Evolutionary conservation across 2,888 invertebrate genomes (phyloP).

Genomic region (Eubasilissa splendida): DNA sequence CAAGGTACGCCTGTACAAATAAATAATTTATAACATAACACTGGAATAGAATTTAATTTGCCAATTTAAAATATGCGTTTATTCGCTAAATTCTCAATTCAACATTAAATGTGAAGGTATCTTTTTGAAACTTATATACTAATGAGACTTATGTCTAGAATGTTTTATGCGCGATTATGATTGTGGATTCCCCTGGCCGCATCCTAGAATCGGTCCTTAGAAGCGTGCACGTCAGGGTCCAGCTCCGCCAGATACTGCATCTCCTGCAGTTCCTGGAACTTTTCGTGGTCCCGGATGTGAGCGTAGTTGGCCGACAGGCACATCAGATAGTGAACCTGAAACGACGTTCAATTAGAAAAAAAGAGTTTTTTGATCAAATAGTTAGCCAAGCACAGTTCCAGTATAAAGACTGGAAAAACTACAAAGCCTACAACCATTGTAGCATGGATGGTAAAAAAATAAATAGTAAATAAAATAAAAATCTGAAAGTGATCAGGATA

Average conservation of each 20-base stretch:
- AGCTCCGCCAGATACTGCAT: conserved; percentile 87
- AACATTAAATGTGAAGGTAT: no score
- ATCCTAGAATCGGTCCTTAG: conserved; percentile 92
- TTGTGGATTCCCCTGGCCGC: conserved; percentile 54
- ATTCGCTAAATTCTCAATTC: no score
- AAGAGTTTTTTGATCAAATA: no score
- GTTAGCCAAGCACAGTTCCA: no score
- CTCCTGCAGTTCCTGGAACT: conserved; percentile 93
- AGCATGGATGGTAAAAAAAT: no score
- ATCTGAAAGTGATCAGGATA: neutral
- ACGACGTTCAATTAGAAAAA: conserved; percentile 35
- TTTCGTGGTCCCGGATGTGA: conserved; percentile 94
- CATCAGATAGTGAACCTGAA: conserved; percentile 89
- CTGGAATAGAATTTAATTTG: no score
- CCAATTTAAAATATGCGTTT: no score
- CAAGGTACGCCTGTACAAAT: no score
- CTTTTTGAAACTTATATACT: neutral
- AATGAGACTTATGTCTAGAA: neutral
- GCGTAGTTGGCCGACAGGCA: conserved; percentile 96
- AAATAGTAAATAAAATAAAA: no score
- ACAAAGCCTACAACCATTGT: no score
- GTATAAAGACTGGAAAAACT: no score
- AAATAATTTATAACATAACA: no score
- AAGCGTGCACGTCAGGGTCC: conserved; percentile 81
- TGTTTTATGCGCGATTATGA: neutral